Conservation (phyloP, 2,113 vertebrate species). For the Cacatua alba region DNA sequence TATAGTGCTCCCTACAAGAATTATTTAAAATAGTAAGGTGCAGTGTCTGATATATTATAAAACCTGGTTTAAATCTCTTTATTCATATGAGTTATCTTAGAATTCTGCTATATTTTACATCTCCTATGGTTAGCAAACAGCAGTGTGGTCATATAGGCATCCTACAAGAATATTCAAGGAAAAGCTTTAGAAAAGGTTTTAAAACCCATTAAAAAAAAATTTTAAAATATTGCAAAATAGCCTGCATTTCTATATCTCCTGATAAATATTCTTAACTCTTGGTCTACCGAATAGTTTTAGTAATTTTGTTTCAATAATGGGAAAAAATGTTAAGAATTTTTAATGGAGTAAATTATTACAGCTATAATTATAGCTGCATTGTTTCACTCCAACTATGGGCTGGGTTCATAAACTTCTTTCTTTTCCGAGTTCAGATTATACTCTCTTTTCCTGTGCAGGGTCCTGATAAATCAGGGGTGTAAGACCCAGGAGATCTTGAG, state of each 20-base stretch:
- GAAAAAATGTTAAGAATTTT: background rate
- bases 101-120: background rate
- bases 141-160: background rate
- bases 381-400: background rate
- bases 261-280: background rate
- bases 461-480: background rate
- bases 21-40: background rate
- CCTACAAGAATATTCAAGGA: background rate
- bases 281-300: background rate
- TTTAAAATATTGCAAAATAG: background rate
- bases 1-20: background rate
- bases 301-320: background rate
- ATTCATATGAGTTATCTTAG: background rate
- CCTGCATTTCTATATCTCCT: background rate
- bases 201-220: fast-evolving
- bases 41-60: background rate
- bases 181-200: background rate
- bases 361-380: background rate
- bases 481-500: background rate
- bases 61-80: fast-evolving
- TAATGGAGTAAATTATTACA: background rate
- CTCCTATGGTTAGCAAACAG: background rate
- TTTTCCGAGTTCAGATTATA: background rate
- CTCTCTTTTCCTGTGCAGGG: background rate
- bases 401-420: background rate